Conservation (phyloP, 2,113 vertebrate species). For the Grammomys dolichurus region DNA sequence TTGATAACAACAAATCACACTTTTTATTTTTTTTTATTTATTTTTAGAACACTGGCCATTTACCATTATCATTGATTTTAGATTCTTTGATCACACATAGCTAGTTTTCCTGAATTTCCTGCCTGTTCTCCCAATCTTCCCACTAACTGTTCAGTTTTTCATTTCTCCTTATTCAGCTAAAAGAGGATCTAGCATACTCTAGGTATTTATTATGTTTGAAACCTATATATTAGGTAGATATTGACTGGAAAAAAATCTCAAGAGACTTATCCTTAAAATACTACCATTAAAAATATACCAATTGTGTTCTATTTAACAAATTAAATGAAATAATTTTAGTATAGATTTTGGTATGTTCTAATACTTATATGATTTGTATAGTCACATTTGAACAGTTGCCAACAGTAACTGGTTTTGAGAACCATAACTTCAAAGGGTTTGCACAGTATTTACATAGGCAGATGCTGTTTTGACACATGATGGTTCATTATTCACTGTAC, state of each 20-base stretch:
- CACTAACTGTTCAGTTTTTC: neutral
- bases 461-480: neutral
- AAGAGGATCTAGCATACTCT: neutral
- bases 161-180: neutral
- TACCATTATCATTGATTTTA: neutral
- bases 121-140: neutral
- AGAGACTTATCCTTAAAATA: neutral
- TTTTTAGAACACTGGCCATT: neutral
- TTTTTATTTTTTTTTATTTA: neutral
- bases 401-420: neutral
- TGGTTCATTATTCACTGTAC: neutral
- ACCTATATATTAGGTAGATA: neutral
- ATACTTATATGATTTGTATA: neutral
- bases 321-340: neutral
- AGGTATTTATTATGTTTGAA: neutral
- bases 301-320: neutral
- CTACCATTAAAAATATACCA: neutral
- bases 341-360: neutral
- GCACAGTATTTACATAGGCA: neutral
- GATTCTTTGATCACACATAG: neutral
- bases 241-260: neutral
- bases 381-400: neutral
- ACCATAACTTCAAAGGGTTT: neutral
- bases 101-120: neutral
- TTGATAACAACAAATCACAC: neutral